Evolutionary conservation across 2,888 invertebrate species (phyloP), one percentile per base, ranked within the genome.

Genomic region (Thymelicus sylvestris): DNA sequence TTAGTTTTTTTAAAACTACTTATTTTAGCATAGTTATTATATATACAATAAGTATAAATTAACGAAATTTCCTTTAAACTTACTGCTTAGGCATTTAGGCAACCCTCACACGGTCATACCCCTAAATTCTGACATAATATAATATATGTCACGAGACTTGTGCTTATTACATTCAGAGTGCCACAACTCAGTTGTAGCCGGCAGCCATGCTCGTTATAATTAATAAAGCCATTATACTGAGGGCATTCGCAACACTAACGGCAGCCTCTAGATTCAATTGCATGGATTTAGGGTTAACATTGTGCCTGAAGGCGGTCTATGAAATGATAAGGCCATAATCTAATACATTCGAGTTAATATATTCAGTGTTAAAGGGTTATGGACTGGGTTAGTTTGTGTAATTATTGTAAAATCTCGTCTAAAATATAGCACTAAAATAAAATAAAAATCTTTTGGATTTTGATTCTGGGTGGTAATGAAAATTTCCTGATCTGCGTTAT

Each of bases 211-310:
- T 64, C 57, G 48, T 64, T 69, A 48, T 69, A 64, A 69, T 69
- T 69, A 69, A 69, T 69, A 57, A 69, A 69, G 64, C 63, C 59
- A 48, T 69, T 64, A 59, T 38, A 24, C 64, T 39, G 19, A 64
- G 39, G 63, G 59, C 57, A 24, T 59, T 69, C 48, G 64, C 69
- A 64, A 64, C 24, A 64, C 59, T 69, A 69, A 69, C 63, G 64
- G 69, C 39, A 64, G 57, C 64, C 64, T 64, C 38, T 48, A 69
- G 69, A 69, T 69, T 64, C 69, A 69, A 69, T 69, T 69, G 69
- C 48, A 64, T 59, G 64, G 64, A 69, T 69, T 69, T 69, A 69
- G 69, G 63, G 59, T 50, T 57, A 69, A 64, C 63, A 69, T 69
- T 69, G 57, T 50, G 69, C 64, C 64, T 69, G 64, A 24, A 19